These are phyloP conservation scores for Leptura quadrifasciata DNA, from an alignment of 2,888 invertebrate species.

Conservation along the genomic window DNA sequence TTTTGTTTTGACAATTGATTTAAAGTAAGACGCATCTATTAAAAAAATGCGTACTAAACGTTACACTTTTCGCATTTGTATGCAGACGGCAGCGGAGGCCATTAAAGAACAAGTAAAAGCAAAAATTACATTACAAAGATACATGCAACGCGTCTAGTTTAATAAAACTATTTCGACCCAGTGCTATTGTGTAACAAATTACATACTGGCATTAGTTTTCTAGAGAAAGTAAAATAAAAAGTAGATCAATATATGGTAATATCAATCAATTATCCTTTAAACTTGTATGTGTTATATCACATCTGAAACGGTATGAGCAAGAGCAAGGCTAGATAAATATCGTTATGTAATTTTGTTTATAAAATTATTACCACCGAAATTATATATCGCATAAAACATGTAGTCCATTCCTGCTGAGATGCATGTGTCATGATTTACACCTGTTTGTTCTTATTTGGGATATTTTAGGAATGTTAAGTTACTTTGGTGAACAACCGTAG, in stretches of 20 bases:
- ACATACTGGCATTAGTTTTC: constrained; percentile 21
- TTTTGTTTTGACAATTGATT: too few relatives aligned
- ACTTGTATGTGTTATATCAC: constrained; percentile 4
- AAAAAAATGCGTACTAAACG: background rate
- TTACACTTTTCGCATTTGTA: background rate
- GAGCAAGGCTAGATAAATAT: constrained; percentile 19
- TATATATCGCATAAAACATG: background rate
- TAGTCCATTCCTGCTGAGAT: background rate
- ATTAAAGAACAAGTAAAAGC: background rate
- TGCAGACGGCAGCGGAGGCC: background rate
- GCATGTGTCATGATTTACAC: too few relatives aligned
- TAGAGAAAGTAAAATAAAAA: constrained; percentile 35
- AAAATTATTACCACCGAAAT: background rate
- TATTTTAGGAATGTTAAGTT: too few relatives aligned
- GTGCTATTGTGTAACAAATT: constrained; percentile 27
- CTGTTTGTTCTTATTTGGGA: too few relatives aligned
- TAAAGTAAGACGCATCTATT: too few relatives aligned
- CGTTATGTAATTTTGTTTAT: constrained; percentile 18
- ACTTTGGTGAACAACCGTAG: too few relatives aligned
- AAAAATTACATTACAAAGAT: background rate
- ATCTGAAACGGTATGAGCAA: background rate
- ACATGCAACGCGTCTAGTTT: background rate
- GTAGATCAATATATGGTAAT: constrained; percentile 24
- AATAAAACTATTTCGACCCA: constrained; percentile 15
- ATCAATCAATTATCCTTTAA: constrained; percentile 13